Evolutionary conservation across 2,888 invertebrate species (phyloP), one percentile per base, ranked within the genome.

Genomic region (Emmelina monodactyla): DNA sequence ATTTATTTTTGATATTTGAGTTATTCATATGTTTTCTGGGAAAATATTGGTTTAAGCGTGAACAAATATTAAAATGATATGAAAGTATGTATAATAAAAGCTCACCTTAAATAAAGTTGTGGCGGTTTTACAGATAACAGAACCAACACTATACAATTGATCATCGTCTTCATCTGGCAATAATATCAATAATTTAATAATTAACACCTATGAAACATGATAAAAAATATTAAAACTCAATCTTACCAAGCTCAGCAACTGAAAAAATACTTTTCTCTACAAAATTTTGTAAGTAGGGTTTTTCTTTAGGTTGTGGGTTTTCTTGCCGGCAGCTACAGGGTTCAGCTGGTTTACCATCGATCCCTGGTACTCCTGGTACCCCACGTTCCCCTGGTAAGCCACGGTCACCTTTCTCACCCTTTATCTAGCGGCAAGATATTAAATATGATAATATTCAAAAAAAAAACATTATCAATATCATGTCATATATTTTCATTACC

Each of bases 281-380:
- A 11, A 50, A 42, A n/a, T n/a, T n/a, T 4, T 7, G 4, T 4
- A 25, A 25, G 11, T 3, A 11, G 25, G 70, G 65, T 49, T 71
- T 66, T 10, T 71, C 72, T 44, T 70, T 70, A 1, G 65, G 63
- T 3, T 69, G 72, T 2, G 42, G 47, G 12, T 71, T n/a, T 11
- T 12, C 15, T 36, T 9, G 39, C 34, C 12, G n/a, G n/a, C 25
- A 25, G 11, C n/a, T 25, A 11, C 25, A 25, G 11, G 25, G 25
- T 25, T 25, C 25, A 25, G 25, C 25, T 25, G 25, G n/a, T 1
- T 32, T 37, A 5, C 41, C 38, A 11, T 49, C 45, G 3, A 46
- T 45, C 1, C 63, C 62, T 12, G 40, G 41, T 12, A 42, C 39
- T 0, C 71, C 71, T n/a, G 46, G 45, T 10, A 31, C 42, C 0